phyloP scores from a whole-genome alignment of 2,113 vertebrate genomes.

The Atlantisia rogersi region DNA sequence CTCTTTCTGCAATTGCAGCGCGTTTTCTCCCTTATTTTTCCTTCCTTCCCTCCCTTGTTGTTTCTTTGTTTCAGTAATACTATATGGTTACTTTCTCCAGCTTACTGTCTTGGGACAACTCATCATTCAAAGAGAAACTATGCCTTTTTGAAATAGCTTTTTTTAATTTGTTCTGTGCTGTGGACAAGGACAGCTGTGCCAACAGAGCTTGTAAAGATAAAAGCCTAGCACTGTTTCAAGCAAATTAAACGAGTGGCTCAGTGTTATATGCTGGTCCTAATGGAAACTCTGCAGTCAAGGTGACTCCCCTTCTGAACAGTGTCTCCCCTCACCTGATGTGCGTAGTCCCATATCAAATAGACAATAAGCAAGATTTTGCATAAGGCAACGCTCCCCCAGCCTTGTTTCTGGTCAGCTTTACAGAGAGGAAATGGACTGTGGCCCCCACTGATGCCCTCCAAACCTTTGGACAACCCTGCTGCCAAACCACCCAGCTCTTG shows the following conservation, averaged over 20 bases:
- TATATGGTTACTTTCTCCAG: background rate
- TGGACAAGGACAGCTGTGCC: accelerated
- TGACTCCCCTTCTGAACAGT: background rate
- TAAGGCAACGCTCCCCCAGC: accelerated
- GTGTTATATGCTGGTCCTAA: accelerated
- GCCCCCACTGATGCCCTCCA: background rate
- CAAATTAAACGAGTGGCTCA: background rate
- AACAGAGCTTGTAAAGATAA: background rate
- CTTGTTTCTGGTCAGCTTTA: background rate
- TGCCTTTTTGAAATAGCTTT: background rate
- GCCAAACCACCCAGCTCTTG: background rate
- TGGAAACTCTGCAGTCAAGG: background rate
- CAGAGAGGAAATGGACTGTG: background rate
- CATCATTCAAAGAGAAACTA: background rate
- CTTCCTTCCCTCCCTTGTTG: background rate
- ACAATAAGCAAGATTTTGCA: background rate
- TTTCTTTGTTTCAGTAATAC: background rate
- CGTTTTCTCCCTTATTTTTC: background rate
- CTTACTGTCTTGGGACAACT: background rate
- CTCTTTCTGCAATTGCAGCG: constrained; percentile 60
- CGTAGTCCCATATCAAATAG: background rate
- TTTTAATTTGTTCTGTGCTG: background rate
- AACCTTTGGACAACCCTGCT: background rate
- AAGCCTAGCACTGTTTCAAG: background rate
- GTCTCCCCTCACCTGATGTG: background rate